Conservation (phyloP, 2,888 invertebrate species). For the Acanthoscelides obtectus region DNA sequence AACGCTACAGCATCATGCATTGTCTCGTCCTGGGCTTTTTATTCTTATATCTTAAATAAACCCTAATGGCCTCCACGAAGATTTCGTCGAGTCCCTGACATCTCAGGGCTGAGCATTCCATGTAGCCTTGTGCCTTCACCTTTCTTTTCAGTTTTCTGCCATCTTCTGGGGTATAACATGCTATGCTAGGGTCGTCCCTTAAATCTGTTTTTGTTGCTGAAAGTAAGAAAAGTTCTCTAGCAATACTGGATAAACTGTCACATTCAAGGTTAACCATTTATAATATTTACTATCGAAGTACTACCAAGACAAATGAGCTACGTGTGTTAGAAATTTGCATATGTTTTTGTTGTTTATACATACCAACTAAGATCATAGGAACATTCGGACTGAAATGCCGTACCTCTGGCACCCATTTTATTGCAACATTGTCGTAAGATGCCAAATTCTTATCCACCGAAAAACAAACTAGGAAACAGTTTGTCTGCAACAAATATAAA, state of each 20-base stretch:
- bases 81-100: conserved; percentile 40
- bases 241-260: too few relatives aligned
- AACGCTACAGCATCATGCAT: conserved; percentile 20
- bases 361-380: conserved; percentile 81
- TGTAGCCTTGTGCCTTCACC: conserved; percentile 41
- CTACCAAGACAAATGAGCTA: background rate
- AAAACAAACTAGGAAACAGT: conserved; percentile 85
- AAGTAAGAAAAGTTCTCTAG: conserved; percentile 22
- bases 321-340: background rate
- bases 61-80: conserved; percentile 41
- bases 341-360: background rate
- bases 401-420: conserved; percentile 90
- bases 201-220: conserved; percentile 79
- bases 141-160: conserved; percentile 72
- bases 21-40: conserved; percentile 24
- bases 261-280: too few relatives aligned
- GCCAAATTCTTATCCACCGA: conserved; percentile 75
- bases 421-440: conserved; percentile 78
- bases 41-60: conserved; percentile 31
- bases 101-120: conserved; percentile 44
- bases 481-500: conserved; percentile 60
- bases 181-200: conserved; percentile 52
- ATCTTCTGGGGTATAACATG: conserved; percentile 64
- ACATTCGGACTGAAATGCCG: conserved; percentile 75
- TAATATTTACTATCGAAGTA: too few relatives aligned